Evolutionary conservation across 2,888 invertebrate genomes (phyloP).

Genomic region (Drosophila ezoana): DNA sequence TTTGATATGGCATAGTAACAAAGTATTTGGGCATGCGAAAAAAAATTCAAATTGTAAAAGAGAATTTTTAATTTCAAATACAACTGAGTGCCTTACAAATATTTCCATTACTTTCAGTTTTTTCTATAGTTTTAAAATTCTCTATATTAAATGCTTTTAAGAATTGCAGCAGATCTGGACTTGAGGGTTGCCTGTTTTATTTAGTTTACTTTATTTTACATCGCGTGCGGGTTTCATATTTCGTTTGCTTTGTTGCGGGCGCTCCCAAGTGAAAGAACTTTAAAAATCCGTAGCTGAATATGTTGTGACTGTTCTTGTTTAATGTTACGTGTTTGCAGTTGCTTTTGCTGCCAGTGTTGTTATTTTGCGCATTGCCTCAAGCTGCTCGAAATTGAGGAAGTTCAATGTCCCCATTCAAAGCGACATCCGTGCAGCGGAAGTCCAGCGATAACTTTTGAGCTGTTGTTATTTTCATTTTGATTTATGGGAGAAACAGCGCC

Average conservation of each 20-base stretch:
- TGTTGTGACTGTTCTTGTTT: slow-evolving; percentile 61
- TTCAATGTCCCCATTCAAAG: slow-evolving; percentile 69
- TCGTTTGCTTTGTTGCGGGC: slow-evolving; percentile 50
- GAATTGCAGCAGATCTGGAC: not conserved
- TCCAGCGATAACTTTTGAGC: slow-evolving; percentile 62
- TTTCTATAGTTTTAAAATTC: not conserved
- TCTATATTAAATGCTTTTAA: slow-evolving; percentile 1
- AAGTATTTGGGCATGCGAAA: not conserved
- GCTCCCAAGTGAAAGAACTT: slow-evolving; percentile 45
- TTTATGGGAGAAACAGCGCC: slow-evolving; percentile 22
- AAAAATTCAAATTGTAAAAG: not conserved
- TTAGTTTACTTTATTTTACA: slow-evolving; percentile 23
- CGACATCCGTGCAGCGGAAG: slow-evolving; percentile 63
- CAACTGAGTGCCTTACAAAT: too few relatives aligned
- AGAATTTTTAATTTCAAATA: not conserved
- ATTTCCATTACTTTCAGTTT: not conserved
- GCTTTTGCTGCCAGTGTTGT: slow-evolving; percentile 17
- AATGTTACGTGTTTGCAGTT: slow-evolving; percentile 59
- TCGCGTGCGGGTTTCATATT: slow-evolving; percentile 67
- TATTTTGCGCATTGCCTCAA: slow-evolving; percentile 35
- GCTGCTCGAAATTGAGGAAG: slow-evolving; percentile 45
- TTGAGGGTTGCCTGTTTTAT: not conserved
- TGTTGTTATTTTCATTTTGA: slow-evolving; percentile 39
- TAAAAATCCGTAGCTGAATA: slow-evolving; percentile 44
- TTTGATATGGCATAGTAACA: slow-evolving; percentile 1